These are phyloP conservation scores for Tenthredo livida DNA, from an alignment of 2,888 invertebrate species.

Conservation along the genomic window DNA sequence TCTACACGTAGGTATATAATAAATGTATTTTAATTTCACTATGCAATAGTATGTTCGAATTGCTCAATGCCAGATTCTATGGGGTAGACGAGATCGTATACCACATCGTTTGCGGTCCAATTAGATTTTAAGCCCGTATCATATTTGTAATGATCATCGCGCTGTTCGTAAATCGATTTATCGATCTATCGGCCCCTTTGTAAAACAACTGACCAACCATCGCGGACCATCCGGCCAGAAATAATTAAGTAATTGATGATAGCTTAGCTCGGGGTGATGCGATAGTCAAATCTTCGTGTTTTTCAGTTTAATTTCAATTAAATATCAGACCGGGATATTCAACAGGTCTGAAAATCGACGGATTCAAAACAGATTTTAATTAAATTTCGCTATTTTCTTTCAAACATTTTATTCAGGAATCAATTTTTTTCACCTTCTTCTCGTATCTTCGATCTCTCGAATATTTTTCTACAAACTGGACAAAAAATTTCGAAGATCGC, in stretches of 20 bases:
- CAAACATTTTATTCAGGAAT: too few species aligned
- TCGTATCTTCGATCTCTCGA: too few species aligned
- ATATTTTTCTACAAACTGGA: too few species aligned
- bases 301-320: not conserved
- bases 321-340: not conserved
- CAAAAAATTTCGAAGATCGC: too few species aligned
- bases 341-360: not conserved
- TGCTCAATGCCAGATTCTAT: not conserved
- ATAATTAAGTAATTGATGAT: slow-evolving; percentile 5
- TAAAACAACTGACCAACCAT: not conserved
- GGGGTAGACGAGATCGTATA: not conserved
- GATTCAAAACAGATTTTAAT: not conserved
- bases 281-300: not conserved
- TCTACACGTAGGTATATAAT: not conserved
- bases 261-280: not conserved
- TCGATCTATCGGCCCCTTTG: slow-evolving; percentile 17
- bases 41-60: not conserved
- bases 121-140: slow-evolving; percentile 1
- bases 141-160: slow-evolving; percentile 1
- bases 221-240: not conserved
- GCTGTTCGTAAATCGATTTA: not conserved
- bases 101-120: not conserved
- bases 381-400: too few species aligned
- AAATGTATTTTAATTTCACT: not conserved
- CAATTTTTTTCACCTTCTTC: too few species aligned